phyloP scores from a whole-genome alignment of 2,113 vertebrate species.

The Origma solitaria region DNA sequence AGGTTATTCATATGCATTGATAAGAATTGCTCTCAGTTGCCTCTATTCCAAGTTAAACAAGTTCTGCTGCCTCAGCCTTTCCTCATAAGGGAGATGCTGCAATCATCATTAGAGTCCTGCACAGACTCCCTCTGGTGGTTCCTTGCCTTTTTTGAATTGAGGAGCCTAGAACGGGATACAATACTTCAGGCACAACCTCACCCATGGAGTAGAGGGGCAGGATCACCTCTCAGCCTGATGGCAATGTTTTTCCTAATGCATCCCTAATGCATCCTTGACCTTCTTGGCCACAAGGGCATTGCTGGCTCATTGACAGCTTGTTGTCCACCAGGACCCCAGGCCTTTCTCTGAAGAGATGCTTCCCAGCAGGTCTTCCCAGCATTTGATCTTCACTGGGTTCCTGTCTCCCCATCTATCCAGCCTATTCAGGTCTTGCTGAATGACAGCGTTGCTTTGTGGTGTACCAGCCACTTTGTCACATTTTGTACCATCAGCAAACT shows the following conservation, averaged over 20 bases:
- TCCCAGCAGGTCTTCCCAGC: too few relatives aligned
- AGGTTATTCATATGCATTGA: not conserved
- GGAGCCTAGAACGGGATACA: not conserved
- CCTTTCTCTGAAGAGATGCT: not conserved
- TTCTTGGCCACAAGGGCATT: not conserved
- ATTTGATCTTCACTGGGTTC: not conserved
- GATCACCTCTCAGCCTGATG: not conserved
- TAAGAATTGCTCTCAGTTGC: not conserved
- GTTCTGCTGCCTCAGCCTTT: not conserved
- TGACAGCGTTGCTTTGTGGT: not conserved
- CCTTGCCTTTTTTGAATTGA: not conserved
- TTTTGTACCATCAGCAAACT: not conserved
- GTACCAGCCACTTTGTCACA: not conserved
- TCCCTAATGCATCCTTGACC: not conserved
- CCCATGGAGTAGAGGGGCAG: too few relatives aligned
- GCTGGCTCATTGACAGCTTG: not conserved
- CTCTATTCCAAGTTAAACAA: not conserved
- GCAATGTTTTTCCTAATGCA: not conserved
- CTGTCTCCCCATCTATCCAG: not conserved
- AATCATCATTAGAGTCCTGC: too few relatives aligned
- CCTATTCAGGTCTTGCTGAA: not conserved
- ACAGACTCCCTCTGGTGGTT: not conserved
- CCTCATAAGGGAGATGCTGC: not conserved
- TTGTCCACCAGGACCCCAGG: not conserved
- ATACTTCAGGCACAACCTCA: rapidly evolving